Percentiles rank a stretch among this genome's conserved stretches.
phyloP scores from a whole-genome alignment of 2,888 invertebrate species.

The Pyrrhosoma nymphula region DNA sequence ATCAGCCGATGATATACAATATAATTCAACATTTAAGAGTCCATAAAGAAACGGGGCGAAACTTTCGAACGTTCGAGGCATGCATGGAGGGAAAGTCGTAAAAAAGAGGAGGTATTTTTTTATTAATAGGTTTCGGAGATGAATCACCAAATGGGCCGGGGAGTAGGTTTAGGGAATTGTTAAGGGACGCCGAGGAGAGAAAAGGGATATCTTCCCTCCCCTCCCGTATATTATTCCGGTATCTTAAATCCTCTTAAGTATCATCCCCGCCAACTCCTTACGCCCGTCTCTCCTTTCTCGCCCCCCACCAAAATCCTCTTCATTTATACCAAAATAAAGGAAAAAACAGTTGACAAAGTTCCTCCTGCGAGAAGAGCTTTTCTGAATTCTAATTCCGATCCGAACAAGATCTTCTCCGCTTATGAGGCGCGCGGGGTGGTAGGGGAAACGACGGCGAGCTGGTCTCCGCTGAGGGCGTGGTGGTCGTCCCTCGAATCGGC shows the following conservation, averaged over 20 bases:
- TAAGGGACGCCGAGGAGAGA: neutral
- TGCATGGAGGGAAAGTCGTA: neutral
- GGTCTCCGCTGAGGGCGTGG: slow-evolving; percentile 11
- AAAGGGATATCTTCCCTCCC: neutral
- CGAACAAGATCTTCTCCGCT: slow-evolving; percentile 7
- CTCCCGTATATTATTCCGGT: slow-evolving; percentile 40
- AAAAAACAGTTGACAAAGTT: slow-evolving; percentile 51
- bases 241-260: slow-evolving; percentile 48
- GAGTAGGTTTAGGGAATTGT: slow-evolving; percentile 5
- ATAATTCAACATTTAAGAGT: neutral
- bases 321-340: slow-evolving; percentile 48
- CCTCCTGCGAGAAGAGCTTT: slow-evolving; percentile 15
- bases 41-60: neutral
- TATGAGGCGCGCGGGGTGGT: neutral
- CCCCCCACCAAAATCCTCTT: neutral
- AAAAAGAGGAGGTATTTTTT: neutral
- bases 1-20: neutral
- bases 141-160: slow-evolving; percentile 45
- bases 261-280: neutral
- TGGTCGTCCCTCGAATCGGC: neutral
- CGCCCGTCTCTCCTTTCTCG: neutral
- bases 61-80: neutral
- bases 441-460: neutral
- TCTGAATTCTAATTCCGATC: slow-evolving; percentile 57
- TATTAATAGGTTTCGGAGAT: slow-evolving; percentile 54